phyloP scores from a whole-genome alignment of 2,113 vertebrate genomes.

The Ailuropoda melanoleuca region DNA sequence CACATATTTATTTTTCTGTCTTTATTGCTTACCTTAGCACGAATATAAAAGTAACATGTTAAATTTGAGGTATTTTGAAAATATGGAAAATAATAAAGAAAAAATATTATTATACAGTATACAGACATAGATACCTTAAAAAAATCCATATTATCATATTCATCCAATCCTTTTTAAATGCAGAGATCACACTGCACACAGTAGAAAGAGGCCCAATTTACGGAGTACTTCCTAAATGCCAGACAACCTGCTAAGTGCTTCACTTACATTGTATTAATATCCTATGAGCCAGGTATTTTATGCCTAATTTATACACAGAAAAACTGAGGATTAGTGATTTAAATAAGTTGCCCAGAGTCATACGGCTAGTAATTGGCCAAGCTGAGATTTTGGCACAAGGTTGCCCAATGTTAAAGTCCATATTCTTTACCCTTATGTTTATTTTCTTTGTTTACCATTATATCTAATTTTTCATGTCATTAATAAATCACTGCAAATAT shows the following conservation, averaged over 20 bases:
- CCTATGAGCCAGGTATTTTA: not conserved
- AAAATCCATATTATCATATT: not conserved
- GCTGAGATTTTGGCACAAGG: not conserved
- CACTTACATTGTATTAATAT: not conserved
- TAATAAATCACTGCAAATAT: not conserved
- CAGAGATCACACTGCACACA: not conserved
- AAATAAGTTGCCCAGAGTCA: not conserved
- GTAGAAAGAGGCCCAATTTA: not conserved
- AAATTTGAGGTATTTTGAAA: not conserved
- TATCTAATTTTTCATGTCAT: not conserved
- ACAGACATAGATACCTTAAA: not conserved
- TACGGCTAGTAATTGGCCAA: not conserved
- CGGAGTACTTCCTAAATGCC: not conserved
- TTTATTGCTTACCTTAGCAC: not conserved
- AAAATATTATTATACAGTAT: not conserved
- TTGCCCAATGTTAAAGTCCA: not conserved
- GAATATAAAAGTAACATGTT: not conserved
- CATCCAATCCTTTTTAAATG: not conserved
- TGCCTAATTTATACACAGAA: not conserved
- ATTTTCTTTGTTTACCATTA: slow-evolving; percentile 24
- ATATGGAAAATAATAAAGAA: not conserved
- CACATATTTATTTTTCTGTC: not conserved
- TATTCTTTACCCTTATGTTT: not conserved
- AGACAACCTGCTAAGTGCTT: not conserved
- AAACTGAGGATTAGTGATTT: not conserved